Base-by-base conservation (phyloP, 1,140 invertebrate genomes). In the Fragariocoptes setiger region DNA sequence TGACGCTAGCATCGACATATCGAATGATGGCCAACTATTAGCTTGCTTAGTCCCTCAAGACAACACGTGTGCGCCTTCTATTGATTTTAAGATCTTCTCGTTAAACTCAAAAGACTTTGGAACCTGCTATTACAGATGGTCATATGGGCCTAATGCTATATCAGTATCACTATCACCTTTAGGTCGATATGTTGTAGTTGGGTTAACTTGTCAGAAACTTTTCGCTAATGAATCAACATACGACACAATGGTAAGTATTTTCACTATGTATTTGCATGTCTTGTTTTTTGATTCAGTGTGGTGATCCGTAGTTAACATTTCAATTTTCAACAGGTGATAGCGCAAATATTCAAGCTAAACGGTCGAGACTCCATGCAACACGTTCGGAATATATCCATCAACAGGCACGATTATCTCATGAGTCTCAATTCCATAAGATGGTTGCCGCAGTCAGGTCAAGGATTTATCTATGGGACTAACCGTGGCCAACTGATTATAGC, bases 351-450 rank as follows among this genome's bases (percentile, higher is more conserved):
- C 49, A 49, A 54, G 41, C 47, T 65, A 16, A 49, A 50, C 13
- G 43, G 42, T n/a, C 40, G n/a, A 8, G n/a, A 40, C 42, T 21
- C 14, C n/a, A 45, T 70, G 47, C 56, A 65, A 38, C 56, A 66
- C 25, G 51, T 71, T 13, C 55, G 65, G 31, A 65, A 69, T 48
- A 53, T 74, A 14, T 64, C 70, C 45, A 68, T 74, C 49, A 64
- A 46, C 13, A 22, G 43, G 18, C 14, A 16, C 3, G 45, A 45
- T 37, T 22, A 40, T 35, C 46, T 46, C 20, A 43, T 57, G 12
- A 76, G 70, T 53, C 60, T 80, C 8, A 82, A 80, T 60, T 78
- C 74, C 48, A 72, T 78, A 21, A 61, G 72, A 39, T 82, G 76
- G 76, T 63, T 74, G 15, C 76, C 76, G 0, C 64, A 67, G 19